A percentile compares a stretch with the other conserved stretches of the same genome.
phyloP scores from a whole-genome alignment of 1,140 invertebrate genomes.

The Oreohelix idahoensis region DNA sequence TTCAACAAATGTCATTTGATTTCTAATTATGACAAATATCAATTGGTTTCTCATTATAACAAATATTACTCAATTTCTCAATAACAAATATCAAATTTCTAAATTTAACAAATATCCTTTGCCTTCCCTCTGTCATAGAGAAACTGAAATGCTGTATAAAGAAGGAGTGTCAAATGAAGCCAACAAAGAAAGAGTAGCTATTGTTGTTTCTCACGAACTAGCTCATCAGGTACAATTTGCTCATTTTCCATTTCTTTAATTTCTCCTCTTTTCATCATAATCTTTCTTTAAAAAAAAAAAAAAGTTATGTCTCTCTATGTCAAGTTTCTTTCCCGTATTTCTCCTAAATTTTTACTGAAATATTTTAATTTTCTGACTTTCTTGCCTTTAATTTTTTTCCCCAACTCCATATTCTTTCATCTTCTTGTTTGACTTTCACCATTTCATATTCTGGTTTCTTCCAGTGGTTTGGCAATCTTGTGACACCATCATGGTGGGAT shows the following conservation, averaged over 20 bases:
- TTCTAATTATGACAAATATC: too few species aligned
- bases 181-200: constrained; percentile 85
- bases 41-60: too few species aligned
- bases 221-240: constrained; percentile 78
- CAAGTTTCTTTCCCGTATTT: too few species aligned
- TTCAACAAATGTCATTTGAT: too few species aligned
- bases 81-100: too few species aligned
- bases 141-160: constrained; percentile 84
- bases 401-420: neutral
- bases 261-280: neutral
- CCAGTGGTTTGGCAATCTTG: constrained; percentile 90
- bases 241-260: neutral
- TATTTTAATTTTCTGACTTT: neutral
- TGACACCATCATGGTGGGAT: constrained; percentile 78
- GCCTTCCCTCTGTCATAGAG: constrained; percentile 59
- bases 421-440: neutral
- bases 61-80: too few species aligned
- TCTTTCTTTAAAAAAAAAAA: neutral
- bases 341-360: neutral
- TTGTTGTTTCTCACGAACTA: constrained; percentile 86
- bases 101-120: too few species aligned
- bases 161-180: constrained; percentile 79
- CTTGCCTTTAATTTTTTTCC: neutral
- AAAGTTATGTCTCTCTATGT: neutral
- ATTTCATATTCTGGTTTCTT: constrained; percentile 27